phyloP scores from a whole-genome alignment of 1,140 invertebrate genomes.

The Spodoptera frugiperda region DNA sequence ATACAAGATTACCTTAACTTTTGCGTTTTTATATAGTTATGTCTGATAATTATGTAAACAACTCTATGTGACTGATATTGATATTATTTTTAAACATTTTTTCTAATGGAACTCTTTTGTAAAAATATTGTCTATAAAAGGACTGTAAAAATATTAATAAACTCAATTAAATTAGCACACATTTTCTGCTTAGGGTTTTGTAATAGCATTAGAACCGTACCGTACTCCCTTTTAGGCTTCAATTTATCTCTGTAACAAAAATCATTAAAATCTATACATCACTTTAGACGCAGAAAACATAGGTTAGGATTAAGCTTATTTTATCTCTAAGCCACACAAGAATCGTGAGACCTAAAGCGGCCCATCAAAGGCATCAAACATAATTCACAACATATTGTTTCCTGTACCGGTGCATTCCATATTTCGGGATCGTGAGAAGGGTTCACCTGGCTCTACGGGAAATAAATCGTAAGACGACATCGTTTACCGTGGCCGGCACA shows the following conservation, averaged over 20 bases:
- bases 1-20: slow-evolving; percentile 10
- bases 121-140: too few relatives aligned
- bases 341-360: not conserved
- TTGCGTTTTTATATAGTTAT: not conserved
- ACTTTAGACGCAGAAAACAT: too few relatives aligned
- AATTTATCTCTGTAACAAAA: too few relatives aligned
- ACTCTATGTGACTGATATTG: not conserved
- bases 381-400: slow-evolving; percentile 28
- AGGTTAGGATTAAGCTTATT: too few relatives aligned
- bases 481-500: slow-evolving; percentile 54
- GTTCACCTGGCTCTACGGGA: slow-evolving; percentile 45
- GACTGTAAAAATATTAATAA: too few relatives aligned
- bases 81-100: not conserved
- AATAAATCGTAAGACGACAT: slow-evolving; percentile 60
- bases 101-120: too few relatives aligned
- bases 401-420: slow-evolving; percentile 5
- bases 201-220: too few relatives aligned
- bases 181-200: too few relatives aligned
- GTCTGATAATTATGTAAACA: not conserved
- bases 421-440: slow-evolving; percentile 52
- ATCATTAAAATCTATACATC: too few relatives aligned
- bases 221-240: too few relatives aligned
- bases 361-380: slow-evolving; percentile 10
- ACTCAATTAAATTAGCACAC: too few relatives aligned
- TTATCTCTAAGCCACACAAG: not conserved